phyloP scores from a whole-genome alignment of 2,888 invertebrate species.

The Alsophila aescularia region DNA sequence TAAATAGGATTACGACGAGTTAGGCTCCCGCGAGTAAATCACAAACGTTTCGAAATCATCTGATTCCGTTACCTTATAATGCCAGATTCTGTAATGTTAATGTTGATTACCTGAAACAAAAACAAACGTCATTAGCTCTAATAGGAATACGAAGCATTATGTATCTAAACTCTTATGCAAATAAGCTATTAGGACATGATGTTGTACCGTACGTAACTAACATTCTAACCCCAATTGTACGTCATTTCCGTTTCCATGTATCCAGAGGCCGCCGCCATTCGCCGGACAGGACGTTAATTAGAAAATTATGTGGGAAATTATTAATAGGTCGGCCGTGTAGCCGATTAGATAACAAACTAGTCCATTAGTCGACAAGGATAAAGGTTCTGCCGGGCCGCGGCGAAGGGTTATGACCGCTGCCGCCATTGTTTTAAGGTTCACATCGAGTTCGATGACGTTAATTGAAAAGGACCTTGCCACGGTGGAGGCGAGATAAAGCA shows the following conservation, averaged over 20 bases:
- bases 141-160: conserved; percentile 41
- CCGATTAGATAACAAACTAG: conserved; percentile 84
- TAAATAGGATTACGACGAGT: conserved; percentile 53
- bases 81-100: conserved; percentile 44
- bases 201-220: conserved; percentile 31
- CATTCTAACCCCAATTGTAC: conserved; percentile 57
- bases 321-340: conserved; percentile 79
- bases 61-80: conserved; percentile 47
- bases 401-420: conserved; percentile 51
- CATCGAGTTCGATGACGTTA: conserved; percentile 49
- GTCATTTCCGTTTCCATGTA: conserved; percentile 71
- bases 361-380: conserved; percentile 77
- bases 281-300: conserved; percentile 78
- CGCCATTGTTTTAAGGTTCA: conserved; percentile 63
- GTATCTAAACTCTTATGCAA: conserved; percentile 45
- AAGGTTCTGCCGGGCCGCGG: conserved; percentile 44
- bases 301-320: conserved; percentile 82
- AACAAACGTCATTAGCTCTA: conserved; percentile 52
- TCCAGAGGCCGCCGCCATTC: conserved; percentile 57
- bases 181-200: conserved; percentile 50
- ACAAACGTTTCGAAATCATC: conserved; percentile 41
- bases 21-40: conserved; percentile 47
- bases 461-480: conserved; percentile 62
- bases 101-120: conserved; percentile 76
- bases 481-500: conserved; percentile 69